Conservation (phyloP, 2,888 invertebrate species). For the Orchesellides sinensis region DNA sequence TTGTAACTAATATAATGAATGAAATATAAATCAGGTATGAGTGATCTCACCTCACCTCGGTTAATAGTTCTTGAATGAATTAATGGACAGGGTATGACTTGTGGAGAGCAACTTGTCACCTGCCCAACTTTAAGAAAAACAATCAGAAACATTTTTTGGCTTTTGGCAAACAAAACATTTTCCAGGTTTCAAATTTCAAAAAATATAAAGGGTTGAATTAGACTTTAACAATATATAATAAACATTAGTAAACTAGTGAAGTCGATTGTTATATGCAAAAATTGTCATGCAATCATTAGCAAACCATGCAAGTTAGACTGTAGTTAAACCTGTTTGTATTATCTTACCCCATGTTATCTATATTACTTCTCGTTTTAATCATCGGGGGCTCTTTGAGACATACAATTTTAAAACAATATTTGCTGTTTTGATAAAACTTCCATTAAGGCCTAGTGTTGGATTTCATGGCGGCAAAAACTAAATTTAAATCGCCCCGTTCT, state of each 20-base stretch:
- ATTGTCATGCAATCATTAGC: not conserved
- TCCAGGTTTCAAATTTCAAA: not conserved
- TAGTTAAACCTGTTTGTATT: too few relatives aligned
- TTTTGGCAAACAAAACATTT: not conserved
- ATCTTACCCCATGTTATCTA: too few relatives aligned
- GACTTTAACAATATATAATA: not conserved
- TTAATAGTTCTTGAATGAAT: slow-evolving; percentile 70
- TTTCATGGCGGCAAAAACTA: not conserved
- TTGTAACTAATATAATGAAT: slow-evolving; percentile 1
- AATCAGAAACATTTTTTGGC: slow-evolving; percentile 43
- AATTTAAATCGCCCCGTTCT: not conserved
- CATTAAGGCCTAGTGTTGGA: not conserved
- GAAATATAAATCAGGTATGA: slow-evolving; percentile 57
- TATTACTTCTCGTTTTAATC: not conserved
- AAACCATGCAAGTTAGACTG: not conserved
- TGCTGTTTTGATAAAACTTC: not conserved
- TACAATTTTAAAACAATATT: not conserved
- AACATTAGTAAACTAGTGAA: not conserved
- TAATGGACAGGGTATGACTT: slow-evolving; percentile 73
- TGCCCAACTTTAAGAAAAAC: slow-evolving; percentile 69
- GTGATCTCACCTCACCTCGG: slow-evolving; percentile 75
- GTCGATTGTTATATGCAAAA: not conserved
- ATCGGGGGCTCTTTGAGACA: not conserved
- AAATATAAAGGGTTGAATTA: not conserved
- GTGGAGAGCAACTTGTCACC: slow-evolving; percentile 71